Percentiles rank a stretch among this genome's conserved stretches.
Evolutionary conservation across 1,140 invertebrate genomes (phyloP).

Genomic region (Propsilocerus akamusi): DNA sequence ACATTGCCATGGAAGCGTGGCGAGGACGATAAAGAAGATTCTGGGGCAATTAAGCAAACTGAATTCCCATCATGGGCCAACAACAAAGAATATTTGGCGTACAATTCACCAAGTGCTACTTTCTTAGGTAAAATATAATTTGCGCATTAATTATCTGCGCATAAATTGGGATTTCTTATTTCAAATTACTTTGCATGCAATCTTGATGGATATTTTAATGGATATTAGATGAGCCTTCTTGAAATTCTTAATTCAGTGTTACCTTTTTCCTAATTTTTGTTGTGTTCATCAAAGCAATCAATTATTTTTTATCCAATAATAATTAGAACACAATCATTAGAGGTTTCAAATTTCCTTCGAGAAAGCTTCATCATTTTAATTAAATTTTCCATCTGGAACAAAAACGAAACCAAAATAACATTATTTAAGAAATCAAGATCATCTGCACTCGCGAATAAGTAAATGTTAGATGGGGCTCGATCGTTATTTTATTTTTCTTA

Average conservation of each 20-base stretch:
- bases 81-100: constrained; percentile 82
- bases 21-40: constrained; percentile 43
- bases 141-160: background rate
- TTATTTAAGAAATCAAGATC: too few relatives aligned
- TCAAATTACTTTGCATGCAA: too few relatives aligned
- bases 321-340: too few relatives aligned
- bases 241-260: background rate
- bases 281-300: background rate
- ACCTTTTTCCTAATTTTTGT: background rate
- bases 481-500: too few relatives aligned
- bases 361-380: too few relatives aligned
- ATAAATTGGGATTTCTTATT: background rate
- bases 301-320: background rate
- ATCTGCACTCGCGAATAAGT: too few relatives aligned
- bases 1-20: constrained; percentile 79
- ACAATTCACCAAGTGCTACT: constrained; percentile 76
- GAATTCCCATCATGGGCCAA: constrained; percentile 85
- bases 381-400: too few relatives aligned
- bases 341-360: too few relatives aligned
- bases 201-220: too few relatives aligned
- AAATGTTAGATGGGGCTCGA: too few relatives aligned
- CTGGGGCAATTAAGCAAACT: constrained; percentile 56
- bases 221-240: background rate
- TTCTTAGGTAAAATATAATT: constrained; percentile 48
- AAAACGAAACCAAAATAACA: too few relatives aligned